A percentile compares a stretch with the other conserved stretches of the same genome.
phyloP scores from a whole-genome alignment of 2,888 invertebrate species.

The Ennomos quercinarius region DNA sequence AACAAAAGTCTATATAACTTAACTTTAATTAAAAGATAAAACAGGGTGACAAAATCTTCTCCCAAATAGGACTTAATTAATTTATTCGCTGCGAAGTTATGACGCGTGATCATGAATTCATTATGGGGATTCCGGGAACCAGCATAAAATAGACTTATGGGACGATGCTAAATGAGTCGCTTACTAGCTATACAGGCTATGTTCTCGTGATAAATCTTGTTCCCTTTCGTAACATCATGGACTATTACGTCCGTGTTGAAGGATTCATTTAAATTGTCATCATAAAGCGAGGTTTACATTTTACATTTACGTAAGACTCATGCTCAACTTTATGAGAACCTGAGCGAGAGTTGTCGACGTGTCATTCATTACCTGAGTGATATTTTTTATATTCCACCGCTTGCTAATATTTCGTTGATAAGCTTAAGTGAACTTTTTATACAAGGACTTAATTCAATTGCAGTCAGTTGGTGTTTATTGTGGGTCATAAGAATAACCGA shows the following conservation, averaged over 20 bases:
- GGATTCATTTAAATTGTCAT: conserved; percentile 7
- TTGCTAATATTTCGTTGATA: no score
- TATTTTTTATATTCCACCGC: no score
- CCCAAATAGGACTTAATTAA: conserved; percentile 72
- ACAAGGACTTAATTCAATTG: no score
- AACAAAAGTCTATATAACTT: conserved; percentile 46
- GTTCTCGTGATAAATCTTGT: conserved; percentile 13
- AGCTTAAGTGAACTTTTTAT: no score
- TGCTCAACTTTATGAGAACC: no score
- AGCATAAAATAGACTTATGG: conserved; percentile 54
- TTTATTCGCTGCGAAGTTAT: conserved; percentile 72
- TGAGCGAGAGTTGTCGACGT: no score
- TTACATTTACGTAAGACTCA: no score
- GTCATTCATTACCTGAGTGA: no score
- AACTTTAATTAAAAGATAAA: conserved; percentile 51
- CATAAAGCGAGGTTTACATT: not conserved
- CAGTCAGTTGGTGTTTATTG: no score
- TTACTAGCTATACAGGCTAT: conserved; percentile 19
- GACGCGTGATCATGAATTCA: conserved; percentile 74
- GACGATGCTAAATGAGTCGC: conserved; percentile 52
- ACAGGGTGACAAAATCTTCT: conserved; percentile 55
- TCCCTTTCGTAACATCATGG: conserved; percentile 21
- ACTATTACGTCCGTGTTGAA: conserved; percentile 11
- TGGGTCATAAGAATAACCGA: no score
- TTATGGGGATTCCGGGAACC: conserved; percentile 66